A percentile compares a stretch with the other conserved stretches of the same genome.
phyloP scores from a whole-genome alignment of 2,113 vertebrate genomes.

The Calcarius ornatus region DNA sequence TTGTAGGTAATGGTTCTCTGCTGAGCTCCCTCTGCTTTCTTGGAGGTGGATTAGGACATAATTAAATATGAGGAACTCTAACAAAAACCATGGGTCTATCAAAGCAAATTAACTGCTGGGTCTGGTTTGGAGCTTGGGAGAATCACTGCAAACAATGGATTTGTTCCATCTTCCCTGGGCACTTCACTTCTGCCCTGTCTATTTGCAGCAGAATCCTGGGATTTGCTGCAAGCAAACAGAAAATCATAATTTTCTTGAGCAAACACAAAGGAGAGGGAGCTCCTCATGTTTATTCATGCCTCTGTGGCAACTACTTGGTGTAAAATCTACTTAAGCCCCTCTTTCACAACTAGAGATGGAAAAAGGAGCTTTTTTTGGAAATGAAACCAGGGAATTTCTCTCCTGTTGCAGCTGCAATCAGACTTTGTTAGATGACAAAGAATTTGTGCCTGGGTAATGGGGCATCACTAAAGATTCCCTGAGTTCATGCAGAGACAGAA shows the following conservation, averaged over 20 bases:
- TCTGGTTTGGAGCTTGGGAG: slow-evolving; percentile 38
- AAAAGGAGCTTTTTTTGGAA: not conserved
- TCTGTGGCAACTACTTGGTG: not conserved
- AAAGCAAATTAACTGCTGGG: slow-evolving; percentile 55
- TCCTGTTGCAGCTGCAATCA: not conserved
- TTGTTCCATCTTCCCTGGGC: not conserved
- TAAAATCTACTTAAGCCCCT: not conserved
- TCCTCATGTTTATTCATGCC: not conserved
- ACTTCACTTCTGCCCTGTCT: not conserved
- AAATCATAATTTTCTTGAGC: not conserved
- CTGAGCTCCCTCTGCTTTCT: not conserved
- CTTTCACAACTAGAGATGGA: not conserved
- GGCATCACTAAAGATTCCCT: not conserved
- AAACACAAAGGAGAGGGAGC: not conserved
- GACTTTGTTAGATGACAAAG: not conserved
- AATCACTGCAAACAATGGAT: slow-evolving; percentile 41
- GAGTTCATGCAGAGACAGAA: not conserved
- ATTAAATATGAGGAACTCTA: slow-evolving; percentile 60
- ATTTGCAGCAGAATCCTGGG: not conserved
- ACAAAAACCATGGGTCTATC: slow-evolving; percentile 35
- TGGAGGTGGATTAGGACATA: slow-evolving; percentile 27
- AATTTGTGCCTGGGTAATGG: not conserved
- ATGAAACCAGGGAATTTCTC: not conserved
- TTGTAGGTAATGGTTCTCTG: slow-evolving; percentile 8
- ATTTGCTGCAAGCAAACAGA: not conserved